Percentiles rank a stretch among this genome's conserved stretches.
Conservation (phyloP, 2,113 vertebrate genomes). For the Hemibagrus wyckioides region DNA sequence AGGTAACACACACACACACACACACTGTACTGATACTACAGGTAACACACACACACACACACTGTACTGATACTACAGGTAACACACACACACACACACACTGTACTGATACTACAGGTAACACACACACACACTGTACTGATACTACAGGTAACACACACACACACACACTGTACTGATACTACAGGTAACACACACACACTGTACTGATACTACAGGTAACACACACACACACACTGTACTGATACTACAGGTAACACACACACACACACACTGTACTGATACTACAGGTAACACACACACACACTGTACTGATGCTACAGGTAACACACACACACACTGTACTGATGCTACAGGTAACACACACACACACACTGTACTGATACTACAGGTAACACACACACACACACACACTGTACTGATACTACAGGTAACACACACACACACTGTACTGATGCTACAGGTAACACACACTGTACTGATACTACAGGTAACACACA, state of each 20-base stretch:
- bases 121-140: conserved; percentile 20
- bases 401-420: not conserved
- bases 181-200: conserved; percentile 72
- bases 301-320: conserved; percentile 53
- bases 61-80: no score
- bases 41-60: conserved; percentile 66
- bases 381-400: conserved; percentile 78
- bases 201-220: no score
- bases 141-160: no score
- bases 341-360: no score
- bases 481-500: no score
- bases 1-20: conserved; percentile 50
- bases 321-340: conserved; percentile 69
- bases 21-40: conserved; percentile 73
- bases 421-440: no score
- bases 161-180: conserved; percentile 68
- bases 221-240: conserved; percentile 50
- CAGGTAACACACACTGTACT: conserved; percentile 74
- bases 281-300: no score
- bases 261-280: not conserved
- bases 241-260: conserved; percentile 78
- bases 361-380: conserved; percentile 51
- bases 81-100: conserved; percentile 50
- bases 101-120: conserved; percentile 79
- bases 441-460: conserved; percentile 53